Evolutionary conservation across 2,113 vertebrate genomes (phyloP).

Genomic region (Sander lucioperca): DNA sequence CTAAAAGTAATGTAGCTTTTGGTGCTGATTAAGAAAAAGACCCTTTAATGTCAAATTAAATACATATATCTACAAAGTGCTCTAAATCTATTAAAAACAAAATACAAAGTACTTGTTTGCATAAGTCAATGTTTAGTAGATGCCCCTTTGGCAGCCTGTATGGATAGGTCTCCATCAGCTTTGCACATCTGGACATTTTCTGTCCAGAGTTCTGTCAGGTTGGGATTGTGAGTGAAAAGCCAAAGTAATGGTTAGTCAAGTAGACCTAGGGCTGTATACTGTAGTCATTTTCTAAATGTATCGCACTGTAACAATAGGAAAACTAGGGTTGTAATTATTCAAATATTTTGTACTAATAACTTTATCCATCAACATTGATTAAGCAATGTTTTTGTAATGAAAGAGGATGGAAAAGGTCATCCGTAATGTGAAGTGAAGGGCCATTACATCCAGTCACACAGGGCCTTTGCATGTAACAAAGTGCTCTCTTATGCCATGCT

Average conservation of each 20-base stretch:
- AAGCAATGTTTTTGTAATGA: conserved; percentile 29
- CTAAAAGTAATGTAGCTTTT: neutral
- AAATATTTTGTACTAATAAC: conserved; percentile 9
- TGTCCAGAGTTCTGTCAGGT: neutral
- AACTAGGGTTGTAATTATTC: conserved; percentile 2
- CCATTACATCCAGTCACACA: conserved; percentile 25
- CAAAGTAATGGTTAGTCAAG: neutral
- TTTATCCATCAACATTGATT: conserved; percentile 4
- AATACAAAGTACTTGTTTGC: neutral
- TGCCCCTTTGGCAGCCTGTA: neutral
- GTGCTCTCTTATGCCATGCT: conserved; percentile 21
- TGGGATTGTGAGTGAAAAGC: neutral
- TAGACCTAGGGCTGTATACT: neutral
- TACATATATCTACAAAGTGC: neutral
- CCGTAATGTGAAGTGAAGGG: conserved; percentile 22
- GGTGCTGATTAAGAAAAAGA: neutral
- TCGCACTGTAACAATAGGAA: neutral
- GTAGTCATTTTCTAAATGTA: neutral
- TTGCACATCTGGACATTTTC: neutral
- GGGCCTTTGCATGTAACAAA: conserved; percentile 17
- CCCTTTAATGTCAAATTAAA: neutral
- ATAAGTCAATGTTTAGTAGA: neutral
- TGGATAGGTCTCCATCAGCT: neutral
- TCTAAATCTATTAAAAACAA: neutral
- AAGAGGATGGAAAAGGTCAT: neutral